phyloP scores from a whole-genome alignment of 1,140 invertebrate genomes.

The Diachasmimorpha longicaudata region DNA sequence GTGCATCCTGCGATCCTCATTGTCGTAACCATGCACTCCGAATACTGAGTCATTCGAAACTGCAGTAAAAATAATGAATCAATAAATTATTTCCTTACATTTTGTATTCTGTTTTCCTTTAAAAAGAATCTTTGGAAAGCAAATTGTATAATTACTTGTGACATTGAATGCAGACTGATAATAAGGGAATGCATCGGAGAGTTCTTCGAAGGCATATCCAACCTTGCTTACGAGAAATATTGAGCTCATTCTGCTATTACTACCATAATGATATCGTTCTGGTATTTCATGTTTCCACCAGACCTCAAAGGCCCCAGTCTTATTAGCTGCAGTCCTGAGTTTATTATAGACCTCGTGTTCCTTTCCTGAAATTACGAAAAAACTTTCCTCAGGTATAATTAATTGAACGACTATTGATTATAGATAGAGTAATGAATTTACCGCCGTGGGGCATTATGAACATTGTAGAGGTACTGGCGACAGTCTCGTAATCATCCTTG shows the following conservation, averaged over 20 bases:
- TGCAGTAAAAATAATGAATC: constrained; percentile 38
- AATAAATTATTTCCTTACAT: constrained; percentile 5
- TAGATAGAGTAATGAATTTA: constrained; percentile 35
- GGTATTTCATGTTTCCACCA: constrained; percentile 67
- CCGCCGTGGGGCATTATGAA: constrained; percentile 66
- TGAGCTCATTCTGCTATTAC: constrained; percentile 66
- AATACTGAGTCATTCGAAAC: constrained; percentile 62
- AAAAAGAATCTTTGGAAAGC: too few relatives aligned
- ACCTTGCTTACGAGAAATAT: constrained; percentile 67
- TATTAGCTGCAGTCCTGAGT: constrained; percentile 57
- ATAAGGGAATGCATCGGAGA: constrained; percentile 55
- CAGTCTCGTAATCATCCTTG: constrained; percentile 57
- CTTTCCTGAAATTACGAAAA: constrained; percentile 47
- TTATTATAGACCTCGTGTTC: constrained; percentile 62
- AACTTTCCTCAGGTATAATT: too few relatives aligned
- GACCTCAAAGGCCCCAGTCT: constrained; percentile 62
- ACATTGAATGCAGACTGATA: constrained; percentile 62
- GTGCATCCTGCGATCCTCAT: constrained; percentile 66
- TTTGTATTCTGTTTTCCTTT: too few relatives aligned
- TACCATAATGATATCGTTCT: constrained; percentile 67
- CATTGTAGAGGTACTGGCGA: constrained; percentile 59
- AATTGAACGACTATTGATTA: constrained; percentile 17
- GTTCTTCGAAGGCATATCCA: constrained; percentile 66
- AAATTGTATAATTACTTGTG: constrained; percentile 46
- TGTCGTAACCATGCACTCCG: constrained; percentile 76